phyloP scores from a whole-genome alignment of 2,888 invertebrate species.

The Nephrotoma guestfalica region DNA sequence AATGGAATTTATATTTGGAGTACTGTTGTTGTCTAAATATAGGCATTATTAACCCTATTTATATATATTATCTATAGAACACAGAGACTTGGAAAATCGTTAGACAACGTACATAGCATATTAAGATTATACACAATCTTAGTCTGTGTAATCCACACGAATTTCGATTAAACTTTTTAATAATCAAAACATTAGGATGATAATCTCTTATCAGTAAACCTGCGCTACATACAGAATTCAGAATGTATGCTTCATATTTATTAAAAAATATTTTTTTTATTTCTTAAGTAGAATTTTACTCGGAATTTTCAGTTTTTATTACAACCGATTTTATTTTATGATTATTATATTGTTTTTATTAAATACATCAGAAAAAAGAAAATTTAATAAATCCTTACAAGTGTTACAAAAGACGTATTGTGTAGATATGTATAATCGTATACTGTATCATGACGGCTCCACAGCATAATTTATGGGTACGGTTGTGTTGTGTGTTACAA shows the following conservation, averaged over 20 bases:
- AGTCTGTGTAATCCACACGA: not conserved
- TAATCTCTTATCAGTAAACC: not conserved
- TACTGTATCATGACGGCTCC: not conserved
- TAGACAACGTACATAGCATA: not conserved
- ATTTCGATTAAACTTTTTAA: not conserved
- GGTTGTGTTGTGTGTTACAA: not conserved
- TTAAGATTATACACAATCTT: not conserved
- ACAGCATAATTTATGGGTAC: not conserved
- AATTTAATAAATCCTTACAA: not conserved
- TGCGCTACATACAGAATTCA: not conserved
- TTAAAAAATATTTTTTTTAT: not conserved
- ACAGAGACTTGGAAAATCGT: not conserved
- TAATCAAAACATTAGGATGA: not conserved
- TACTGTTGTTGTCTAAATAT: not conserved
- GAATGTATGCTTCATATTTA: not conserved
- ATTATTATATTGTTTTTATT: not conserved
- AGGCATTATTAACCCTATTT: not conserved
- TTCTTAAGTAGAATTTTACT: not conserved
- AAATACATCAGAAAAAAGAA: not conserved
- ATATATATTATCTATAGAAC: not conserved
- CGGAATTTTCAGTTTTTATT: not conserved
- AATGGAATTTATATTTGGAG: not conserved
- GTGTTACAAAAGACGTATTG: not conserved
- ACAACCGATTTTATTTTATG: not conserved
- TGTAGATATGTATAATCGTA: not conserved